A percentile compares a stretch with the other conserved stretches of the same genome.
These are phyloP conservation scores for Lampropteryx suffumata DNA, from an alignment of 2,888 invertebrate species.

Conservation along the genomic window DNA sequence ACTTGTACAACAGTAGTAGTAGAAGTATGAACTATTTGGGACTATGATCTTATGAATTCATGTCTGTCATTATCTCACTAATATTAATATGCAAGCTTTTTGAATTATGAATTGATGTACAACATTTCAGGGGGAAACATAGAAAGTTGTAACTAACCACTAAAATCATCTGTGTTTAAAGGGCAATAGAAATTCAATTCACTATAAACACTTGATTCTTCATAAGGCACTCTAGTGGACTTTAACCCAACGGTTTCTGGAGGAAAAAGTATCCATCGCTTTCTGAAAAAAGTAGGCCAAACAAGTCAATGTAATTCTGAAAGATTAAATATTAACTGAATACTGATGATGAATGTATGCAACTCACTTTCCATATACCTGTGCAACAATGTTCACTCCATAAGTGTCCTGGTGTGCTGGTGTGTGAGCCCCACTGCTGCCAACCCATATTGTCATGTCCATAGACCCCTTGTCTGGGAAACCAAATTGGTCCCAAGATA, in stretches of 20 bases:
- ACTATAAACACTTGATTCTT: conserved; percentile 97
- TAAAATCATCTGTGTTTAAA: conserved; percentile 68
- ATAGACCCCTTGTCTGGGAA: conserved; percentile 85
- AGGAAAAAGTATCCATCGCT: conserved; percentile 96
- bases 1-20: too few relatives aligned
- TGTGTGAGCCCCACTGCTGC: conserved; percentile 93
- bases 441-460: conserved; percentile 94
- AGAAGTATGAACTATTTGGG: too few relatives aligned
- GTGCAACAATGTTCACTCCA: conserved; percentile 95
- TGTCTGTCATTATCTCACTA: too few relatives aligned
- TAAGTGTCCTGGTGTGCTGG: conserved; percentile 97
- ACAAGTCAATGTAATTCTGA: not conserved
- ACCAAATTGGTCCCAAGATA: conserved; percentile 87
- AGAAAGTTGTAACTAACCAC: conserved; percentile 56
- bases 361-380: conserved; percentile 91
- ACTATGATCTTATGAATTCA: too few relatives aligned
- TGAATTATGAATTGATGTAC: too few relatives aligned
- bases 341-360: too few relatives aligned
- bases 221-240: conserved; percentile 95
- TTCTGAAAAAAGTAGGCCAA: conserved; percentile 79
- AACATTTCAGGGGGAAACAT: too few relatives aligned
- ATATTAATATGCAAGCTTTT: too few relatives aligned
- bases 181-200: conserved; percentile 91
- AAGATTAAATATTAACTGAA: too few relatives aligned
- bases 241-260: conserved; percentile 87